Evolutionary conservation across 2,888 invertebrate genomes (phyloP), one percentile per base, ranked within the genome.

Genomic region (Cephonodes hylas): DNA sequence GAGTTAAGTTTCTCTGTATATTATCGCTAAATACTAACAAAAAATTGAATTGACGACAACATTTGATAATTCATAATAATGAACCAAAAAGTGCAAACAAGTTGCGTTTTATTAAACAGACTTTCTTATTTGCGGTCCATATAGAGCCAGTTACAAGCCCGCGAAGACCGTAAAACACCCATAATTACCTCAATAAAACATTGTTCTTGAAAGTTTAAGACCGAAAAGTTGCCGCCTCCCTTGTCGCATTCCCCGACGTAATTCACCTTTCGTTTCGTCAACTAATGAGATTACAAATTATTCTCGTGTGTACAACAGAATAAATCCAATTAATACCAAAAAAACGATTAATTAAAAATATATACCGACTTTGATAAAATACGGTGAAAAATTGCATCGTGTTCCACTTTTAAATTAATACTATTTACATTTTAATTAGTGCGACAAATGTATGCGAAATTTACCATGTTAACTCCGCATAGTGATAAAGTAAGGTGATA

Each of bases 371-470:
- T 53, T 15, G 15, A 27, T 48, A 27, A 6, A 48, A 48, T 27
- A 8, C 20, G 7, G 20, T 48, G 27, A 53, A 27, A 38, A 13
- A 38, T n/a, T 38, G n/a, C 31, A 10, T 4, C 27, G 42, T 46
- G 38, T 22, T 44, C 45, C 46, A 20, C 18, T 20, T 58, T 62
- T 38, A 46, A 20, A 59, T 23, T 42, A 45, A 57, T 58, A 25
- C 53, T 56, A 22, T 46, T 57, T 45, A 34, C 18, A 46, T 56
- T 59, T 63, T 59, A 77, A 76, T 75, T 76, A 73, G 67, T 69
- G 63, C 69, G 73, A 71, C 68, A 71, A 69, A 73, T 72, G 73
- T 66, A 66, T 64, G 67, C 61, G 63, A 66, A 66, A 67, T 70
- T 66, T 61, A 63, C 59, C 64, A 66, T 69, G 66, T 64, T 59